Evolutionary conservation across 2,797 vertebrate species (phyloP), one percentile per base, ranked within the genome.

Genomic region (Salarias fasciatus): DNA sequence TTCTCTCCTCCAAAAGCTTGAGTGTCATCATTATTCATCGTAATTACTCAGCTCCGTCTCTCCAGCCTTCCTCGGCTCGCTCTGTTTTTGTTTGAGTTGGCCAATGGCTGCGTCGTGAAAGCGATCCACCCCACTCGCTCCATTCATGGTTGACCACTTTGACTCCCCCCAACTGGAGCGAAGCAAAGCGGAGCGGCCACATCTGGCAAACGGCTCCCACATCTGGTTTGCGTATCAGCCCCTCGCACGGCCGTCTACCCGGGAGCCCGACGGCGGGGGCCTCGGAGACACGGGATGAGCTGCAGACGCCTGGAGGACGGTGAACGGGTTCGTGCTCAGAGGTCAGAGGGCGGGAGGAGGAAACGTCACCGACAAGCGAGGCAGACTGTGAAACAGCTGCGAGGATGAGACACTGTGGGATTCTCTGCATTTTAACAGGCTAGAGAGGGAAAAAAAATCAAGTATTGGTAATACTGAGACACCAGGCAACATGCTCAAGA

Each of bases 131-230:
- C 77, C 78, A 69, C 65, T 72, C 63, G 71, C 72, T 63, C 67
- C 79, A 66, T 72, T 79, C 82, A 82, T 40, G 70, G 77, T 72
- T 82, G 92, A 93, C 92, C 93, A 93, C 92, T 93, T 92, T 86
- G 86, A 90, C 84, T 92, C 93, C 67, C 18, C 88, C 88, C 93
- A 75, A 84, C 73, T 78, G 71, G 58, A 80, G 82, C 77, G 75
- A 66, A 81, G 68, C 78, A 59, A 58, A 81, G 58, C 75, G 41
- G 64, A 93, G 92, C 70, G 63, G 81, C 82, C 91, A 93, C 94
- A 95, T 94, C 93, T 95, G 94, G 91, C 91, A 89, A 72, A 69
- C 13, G 60, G 63, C 38, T 64, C 73, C 47, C 64, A 87, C 89
- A 91, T 91, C 88, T 91, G 90, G 77, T 90, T 91, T 84, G 69